Evolutionary conservation across 37 sponge, comb jelly and placozoan genomes (phyloP), one percentile per base, ranked within the genome.

Genomic region (Aplysina aerophoba): DNA sequence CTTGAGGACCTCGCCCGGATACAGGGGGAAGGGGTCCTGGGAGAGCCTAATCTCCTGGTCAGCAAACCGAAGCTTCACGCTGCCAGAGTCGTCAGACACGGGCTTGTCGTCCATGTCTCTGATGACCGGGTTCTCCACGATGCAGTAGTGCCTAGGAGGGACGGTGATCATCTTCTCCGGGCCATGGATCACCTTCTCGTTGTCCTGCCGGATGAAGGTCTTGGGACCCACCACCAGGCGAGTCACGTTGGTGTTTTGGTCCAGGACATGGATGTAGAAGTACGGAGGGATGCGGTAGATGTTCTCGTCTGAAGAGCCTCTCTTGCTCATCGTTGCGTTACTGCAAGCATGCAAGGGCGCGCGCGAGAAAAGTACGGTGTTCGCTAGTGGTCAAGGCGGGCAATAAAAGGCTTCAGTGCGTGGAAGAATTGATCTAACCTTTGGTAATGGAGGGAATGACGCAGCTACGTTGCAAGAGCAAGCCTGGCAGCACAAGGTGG

Each of bases 151-250:
- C 39, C 97, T 79, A 21, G 99, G 99, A 41, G 99, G 99, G 20
- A 97, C 92, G 60, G 89, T 96, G 66, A 99, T 89, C 99, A 99
- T 99, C 97, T 97, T 99, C 86, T 97, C 96, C 34, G 99, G 99
- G 13, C 97, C 99, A 35, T 88, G 73, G 22, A 95, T 93, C 58
- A 97, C 85, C 92, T 99, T 99, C 87, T 99, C 99, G 60, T 99
- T 99, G 88, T 99, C 99, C 86, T 99, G 99, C 11, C 99, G 90
- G 85, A 99, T 95, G 94, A 89, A 99, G 79, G 99, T 99, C 89
- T 87, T 85, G 2, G 97, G 99, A 31, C 99, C 99, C 0, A 91
- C 64, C 55, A 87, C 94, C 38, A 95, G 55, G 62, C 91, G 93
- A 57, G 97, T 97, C 24, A 95, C 94, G 74, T 96, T 99, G 77